Evolutionary conservation across 2,888 invertebrate genomes (phyloP), one percentile per base, ranked within the genome.

Genomic region (Megaustenia siamemsis): DNA sequence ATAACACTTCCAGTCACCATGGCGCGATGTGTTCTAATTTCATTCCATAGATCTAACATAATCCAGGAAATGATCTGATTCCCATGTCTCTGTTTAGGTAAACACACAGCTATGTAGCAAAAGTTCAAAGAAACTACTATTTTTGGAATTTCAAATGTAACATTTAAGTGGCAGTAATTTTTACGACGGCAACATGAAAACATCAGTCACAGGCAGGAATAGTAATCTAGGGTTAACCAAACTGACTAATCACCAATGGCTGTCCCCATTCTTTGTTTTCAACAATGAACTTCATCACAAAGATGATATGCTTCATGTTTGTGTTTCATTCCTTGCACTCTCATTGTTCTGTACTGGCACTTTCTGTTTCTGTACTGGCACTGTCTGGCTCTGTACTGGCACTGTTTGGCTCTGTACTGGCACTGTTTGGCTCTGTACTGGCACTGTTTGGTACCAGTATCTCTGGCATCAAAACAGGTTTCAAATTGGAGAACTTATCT

Each of bases 401-500:
- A 5, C 3, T n/a, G n/a, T 77, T 10, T 5, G 73, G 45, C 4
- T 49, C 73, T 18, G 49, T 12, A 63, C 43, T 12, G 1, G 32
- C 12, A 5, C 3, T n/a, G n/a, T 77, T 10, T 5, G 73, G 28
- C 4, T 49, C 73, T 18, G 49, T 12, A 63, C 43, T 12, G 1
- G 32, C 12, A 5, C 3, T n/a, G n/a, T 77, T 10, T 5, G 73
- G 45, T 24, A 82, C 82, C 5, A 83, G 40, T 21, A 45, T 35
- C 78, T 83, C 83, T 24, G 78, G 83, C 77, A 78, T 49, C 28
- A 83, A 28, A 28, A 83, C 71, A 8, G 78, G 83, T 21, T 78
- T 78, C 32, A 83, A 53, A 60, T 43, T 53, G 21, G 78, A 38
- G n/a, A 83, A 78, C 60, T 71, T 63, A 6, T 68, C 78, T 15